These are phyloP conservation scores for Hippocampus guttulatus DNA, from an alignment of 2,113 vertebrate genomes.

Conservation along the genomic window DNA sequence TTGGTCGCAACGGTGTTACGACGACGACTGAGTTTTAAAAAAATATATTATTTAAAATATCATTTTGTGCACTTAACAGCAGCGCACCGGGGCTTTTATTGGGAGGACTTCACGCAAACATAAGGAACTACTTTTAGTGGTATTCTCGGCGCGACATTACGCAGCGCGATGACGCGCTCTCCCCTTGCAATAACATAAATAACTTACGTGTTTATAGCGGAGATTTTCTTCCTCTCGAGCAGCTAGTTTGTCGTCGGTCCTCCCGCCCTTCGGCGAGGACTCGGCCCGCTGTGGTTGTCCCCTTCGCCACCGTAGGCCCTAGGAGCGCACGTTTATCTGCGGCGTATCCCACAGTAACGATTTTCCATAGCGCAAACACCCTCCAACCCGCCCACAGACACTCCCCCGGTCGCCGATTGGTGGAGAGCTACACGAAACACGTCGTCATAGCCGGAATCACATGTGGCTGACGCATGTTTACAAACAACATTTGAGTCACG, in stretches of 20 bases:
- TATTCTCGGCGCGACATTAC: conserved; percentile 61
- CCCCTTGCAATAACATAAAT: conserved; percentile 29
- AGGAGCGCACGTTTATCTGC: conserved; percentile 54
- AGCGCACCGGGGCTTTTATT: conserved; percentile 21
- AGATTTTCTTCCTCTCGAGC: conserved; percentile 3
- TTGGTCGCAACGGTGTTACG: too few species aligned
- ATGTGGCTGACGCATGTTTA: conserved; percentile 80
- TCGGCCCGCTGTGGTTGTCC: conserved; percentile 21
- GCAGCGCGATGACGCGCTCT: conserved; percentile 39
- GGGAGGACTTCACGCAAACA: conserved; percentile 30
- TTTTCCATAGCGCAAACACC: conserved; percentile 72
- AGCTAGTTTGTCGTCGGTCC: conserved; percentile 1
- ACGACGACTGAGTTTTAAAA: conserved; percentile 8
- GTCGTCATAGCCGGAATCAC: conserved; percentile 68
- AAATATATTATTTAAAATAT: conserved; percentile 9
- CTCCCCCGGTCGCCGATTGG: conserved; percentile 71
- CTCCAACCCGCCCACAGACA: conserved; percentile 63
- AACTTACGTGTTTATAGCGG: conserved; percentile 55
- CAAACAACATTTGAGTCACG: conserved; percentile 77
- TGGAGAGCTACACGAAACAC: conserved; percentile 22
- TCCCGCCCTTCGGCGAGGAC: conserved; percentile 3
- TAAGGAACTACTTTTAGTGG: conserved; percentile 49
- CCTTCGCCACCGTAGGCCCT: conserved; percentile 45
- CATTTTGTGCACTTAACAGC: conserved; percentile 25
- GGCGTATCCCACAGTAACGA: conserved; percentile 54